These are phyloP conservation scores for Sinelater perroti DNA, from an alignment of 2,888 invertebrate species.

Conservation along the genomic window DNA sequence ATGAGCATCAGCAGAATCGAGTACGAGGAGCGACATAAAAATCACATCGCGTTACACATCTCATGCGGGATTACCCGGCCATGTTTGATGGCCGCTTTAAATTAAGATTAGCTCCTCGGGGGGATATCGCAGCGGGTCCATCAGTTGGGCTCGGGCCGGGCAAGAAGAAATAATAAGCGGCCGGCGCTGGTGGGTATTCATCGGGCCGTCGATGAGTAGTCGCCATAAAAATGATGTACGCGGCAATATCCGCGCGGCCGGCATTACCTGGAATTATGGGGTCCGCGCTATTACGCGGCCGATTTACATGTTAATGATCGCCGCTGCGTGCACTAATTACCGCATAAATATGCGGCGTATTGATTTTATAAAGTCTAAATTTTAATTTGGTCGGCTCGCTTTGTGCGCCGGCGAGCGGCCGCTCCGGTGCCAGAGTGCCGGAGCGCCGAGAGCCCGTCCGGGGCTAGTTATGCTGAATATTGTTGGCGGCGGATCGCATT, in stretches of 20 bases:
- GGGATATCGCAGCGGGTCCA: too few relatives aligned
- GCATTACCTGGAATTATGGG: slow-evolving; percentile 32
- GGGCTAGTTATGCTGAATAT: slow-evolving; percentile 55
- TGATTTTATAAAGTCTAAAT: slow-evolving; percentile 53
- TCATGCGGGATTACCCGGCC: too few relatives aligned
- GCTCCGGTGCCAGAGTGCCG: too few relatives aligned
- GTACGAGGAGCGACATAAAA: too few relatives aligned
- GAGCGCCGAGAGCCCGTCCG: slow-evolving; percentile 31
- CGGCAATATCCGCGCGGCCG: slow-evolving; percentile 7
- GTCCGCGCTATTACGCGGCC: slow-evolving; percentile 24
- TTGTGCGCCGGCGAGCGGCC: slow-evolving; percentile 50
- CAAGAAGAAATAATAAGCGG: slow-evolving; percentile 1
- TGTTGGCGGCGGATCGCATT: slow-evolving; percentile 52
- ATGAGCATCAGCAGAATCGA: too few relatives aligned
- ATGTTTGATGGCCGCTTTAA: too few relatives aligned
- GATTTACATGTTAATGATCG: slow-evolving; percentile 48
- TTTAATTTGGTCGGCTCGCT: slow-evolving; percentile 56
- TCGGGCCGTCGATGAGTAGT: slow-evolving; percentile 9
- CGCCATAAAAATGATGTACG: slow-evolving; percentile 15
- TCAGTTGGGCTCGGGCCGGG: too few relatives aligned
- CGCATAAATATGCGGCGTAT: slow-evolving; percentile 54
- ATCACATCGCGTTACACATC: too few relatives aligned
- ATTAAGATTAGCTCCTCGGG: too few relatives aligned
- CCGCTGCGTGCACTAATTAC: slow-evolving; percentile 54
- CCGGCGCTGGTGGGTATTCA: not conserved